Evolutionary conservation across 2,113 vertebrate species (phyloP), one percentile per base, ranked within the genome.

Genomic region (Pseudopodoces humilis): DNA sequence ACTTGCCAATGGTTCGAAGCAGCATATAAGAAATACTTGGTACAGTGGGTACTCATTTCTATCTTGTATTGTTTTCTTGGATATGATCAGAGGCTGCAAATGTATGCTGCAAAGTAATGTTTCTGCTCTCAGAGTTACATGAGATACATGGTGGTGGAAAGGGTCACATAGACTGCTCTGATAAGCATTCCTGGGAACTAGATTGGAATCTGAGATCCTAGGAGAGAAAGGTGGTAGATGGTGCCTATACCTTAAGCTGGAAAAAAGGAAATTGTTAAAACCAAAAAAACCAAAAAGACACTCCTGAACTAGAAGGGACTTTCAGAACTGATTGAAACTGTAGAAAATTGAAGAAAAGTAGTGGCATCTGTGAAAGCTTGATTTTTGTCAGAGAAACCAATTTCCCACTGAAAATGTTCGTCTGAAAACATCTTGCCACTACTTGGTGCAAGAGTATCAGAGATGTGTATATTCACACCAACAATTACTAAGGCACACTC

Each of bases 391-490:
- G 47, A 68, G 10, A 80, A 95, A 31, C 15, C 7, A 15, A 6
- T 80, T 94, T 74, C 9, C 7, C 1, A 27, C 13, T 41, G 52
- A 43, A 65, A 78, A 50, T 4, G 8, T 72, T 85, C 5, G 56
- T 9, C 44, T 70, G 28, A 37, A 89, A 85, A 28, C 2, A 1
- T 83, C 83, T 43, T 70, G 5, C 19, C 13, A 47, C 23, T 85
- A 9, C 6, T 69, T 65, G 37, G 17, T 46, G 6, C 20, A 63
- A 60, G 9, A n/a, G 5, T 41, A 23, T 11, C 39, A 41, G 20
- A 82, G 11, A 41, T 44, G 12, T 0, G 0, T 6, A 16, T 31
- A 50, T 5, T 15, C 6, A 5, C 22, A 55, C 5, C 0, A 1
- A n/a, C 2, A 4, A 3, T 70, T 88, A 65, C 18, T 58, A 30